A percentile compares a stretch with the other conserved stretches of the same genome.
These are phyloP conservation scores for Pinna nobilis DNA, from an alignment of 1,140 invertebrate species.

Conservation along the genomic window DNA sequence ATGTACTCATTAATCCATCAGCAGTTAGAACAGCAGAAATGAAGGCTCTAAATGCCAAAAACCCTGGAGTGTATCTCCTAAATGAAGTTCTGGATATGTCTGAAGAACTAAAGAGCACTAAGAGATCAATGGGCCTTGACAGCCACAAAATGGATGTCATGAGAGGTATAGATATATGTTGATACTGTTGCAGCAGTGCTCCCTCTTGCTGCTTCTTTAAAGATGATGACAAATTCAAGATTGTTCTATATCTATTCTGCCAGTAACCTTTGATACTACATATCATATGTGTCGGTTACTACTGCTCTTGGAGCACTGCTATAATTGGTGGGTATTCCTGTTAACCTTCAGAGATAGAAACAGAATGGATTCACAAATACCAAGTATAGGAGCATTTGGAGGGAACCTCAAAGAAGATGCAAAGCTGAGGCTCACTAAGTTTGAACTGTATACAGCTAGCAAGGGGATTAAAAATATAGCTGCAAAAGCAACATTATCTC, in stretches of 20 bases:
- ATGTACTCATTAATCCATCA: conserved; percentile 6
- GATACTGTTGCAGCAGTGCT: too few relatives aligned
- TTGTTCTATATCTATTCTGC: neutral
- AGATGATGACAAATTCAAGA: too few relatives aligned
- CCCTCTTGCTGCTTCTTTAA: too few relatives aligned
- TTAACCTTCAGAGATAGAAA: too few relatives aligned
- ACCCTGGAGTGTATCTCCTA: neutral
- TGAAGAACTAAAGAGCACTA: neutral
- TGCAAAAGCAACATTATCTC: too few relatives aligned
- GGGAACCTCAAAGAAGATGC: too few relatives aligned
- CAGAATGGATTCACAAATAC: too few relatives aligned
- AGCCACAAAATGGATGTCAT: conserved; percentile 1
- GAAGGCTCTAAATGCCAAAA: conserved; percentile 8
- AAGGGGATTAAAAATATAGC: too few relatives aligned
- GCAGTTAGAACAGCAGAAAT: conserved; percentile 6
- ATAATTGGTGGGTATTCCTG: neutral
- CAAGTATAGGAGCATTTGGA: too few relatives aligned
- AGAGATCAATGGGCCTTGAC: neutral
- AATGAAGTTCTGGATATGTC: conserved; percentile 6
- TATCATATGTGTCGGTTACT: neutral
- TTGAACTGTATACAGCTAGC: too few relatives aligned
- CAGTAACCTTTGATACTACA: neutral
- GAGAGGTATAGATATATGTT: neutral
- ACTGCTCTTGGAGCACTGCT: neutral
- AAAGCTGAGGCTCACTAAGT: too few relatives aligned